Conservation (phyloP, 2,888 invertebrate genomes). For the Trilocha varians region DNA sequence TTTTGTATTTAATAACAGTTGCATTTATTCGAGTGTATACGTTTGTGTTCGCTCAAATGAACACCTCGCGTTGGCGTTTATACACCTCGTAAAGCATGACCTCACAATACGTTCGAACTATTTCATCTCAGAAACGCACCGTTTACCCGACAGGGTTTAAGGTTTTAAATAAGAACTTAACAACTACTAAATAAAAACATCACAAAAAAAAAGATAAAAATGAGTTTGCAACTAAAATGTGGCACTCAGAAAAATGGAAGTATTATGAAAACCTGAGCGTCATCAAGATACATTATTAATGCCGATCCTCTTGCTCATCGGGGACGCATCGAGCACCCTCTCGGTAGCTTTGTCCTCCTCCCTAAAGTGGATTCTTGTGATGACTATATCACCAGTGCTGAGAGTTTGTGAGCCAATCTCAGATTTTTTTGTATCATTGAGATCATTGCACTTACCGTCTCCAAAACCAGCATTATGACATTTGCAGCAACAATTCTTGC, state of each 20-base stretch:
- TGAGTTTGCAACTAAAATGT: constrained; percentile 50
- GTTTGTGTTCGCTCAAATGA: constrained; percentile 65
- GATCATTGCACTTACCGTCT: constrained; percentile 54
- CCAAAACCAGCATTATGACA: constrained; percentile 67
- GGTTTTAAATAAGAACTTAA: constrained; percentile 20
- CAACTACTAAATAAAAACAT: constrained; percentile 43
- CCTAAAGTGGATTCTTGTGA: constrained; percentile 82
- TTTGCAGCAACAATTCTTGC: constrained; percentile 69
- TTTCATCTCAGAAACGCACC: constrained; percentile 30
- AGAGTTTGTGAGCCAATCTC: constrained; percentile 86
- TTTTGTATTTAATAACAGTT: constrained; percentile 50
- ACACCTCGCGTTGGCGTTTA: constrained; percentile 56
- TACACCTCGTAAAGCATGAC: constrained; percentile 53
- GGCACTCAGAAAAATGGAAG: constrained; percentile 62
- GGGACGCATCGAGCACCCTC: constrained; percentile 60
- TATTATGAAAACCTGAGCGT: constrained; percentile 32
- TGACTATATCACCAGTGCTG: constrained; percentile 93
- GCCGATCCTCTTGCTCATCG: constrained; percentile 51
- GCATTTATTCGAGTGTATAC: constrained; percentile 55
- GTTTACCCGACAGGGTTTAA: not conserved
- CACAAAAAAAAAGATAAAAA: constrained; percentile 49
- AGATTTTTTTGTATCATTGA: constrained; percentile 58
- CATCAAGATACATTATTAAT: constrained; percentile 65
- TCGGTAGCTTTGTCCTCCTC: constrained; percentile 66
- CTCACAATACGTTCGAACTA: constrained; percentile 53